These are phyloP conservation scores for Pelmatolapia mariae DNA, from an alignment of 2,113 vertebrate genomes.

Conservation along the genomic window DNA sequence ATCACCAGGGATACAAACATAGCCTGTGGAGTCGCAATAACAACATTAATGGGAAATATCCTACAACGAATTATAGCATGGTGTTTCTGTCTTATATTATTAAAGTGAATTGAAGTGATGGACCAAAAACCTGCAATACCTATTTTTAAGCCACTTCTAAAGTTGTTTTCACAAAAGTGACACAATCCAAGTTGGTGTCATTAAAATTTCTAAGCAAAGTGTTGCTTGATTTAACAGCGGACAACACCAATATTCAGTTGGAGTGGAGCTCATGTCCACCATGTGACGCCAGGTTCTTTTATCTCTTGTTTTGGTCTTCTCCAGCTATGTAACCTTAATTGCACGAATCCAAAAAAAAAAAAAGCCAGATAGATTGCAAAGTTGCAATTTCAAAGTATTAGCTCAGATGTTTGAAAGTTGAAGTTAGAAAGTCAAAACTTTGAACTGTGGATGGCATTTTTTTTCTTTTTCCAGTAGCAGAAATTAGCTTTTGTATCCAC, in stretches of 20 bases:
- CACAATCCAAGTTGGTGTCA: not conserved
- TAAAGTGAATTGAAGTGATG: not conserved
- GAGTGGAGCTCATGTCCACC: not conserved
- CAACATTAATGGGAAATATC: not conserved
- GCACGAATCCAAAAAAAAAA: not conserved
- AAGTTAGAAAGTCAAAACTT: not conserved
- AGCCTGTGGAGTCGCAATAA: not conserved
- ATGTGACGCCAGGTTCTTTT: not conserved
- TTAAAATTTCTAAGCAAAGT: not conserved
- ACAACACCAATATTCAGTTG: not conserved
- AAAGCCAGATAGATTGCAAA: not conserved
- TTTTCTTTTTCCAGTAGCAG: not conserved
- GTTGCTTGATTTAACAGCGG: not conserved
- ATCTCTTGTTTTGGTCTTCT: not conserved
- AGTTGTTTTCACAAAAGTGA: not conserved
- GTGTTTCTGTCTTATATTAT: not conserved
- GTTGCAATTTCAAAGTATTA: not conserved
- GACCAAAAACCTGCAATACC: not conserved
- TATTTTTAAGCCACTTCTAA: not conserved
- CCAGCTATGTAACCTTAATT: not conserved
- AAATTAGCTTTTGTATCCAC: not conserved
- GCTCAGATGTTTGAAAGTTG: not conserved
- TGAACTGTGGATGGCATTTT: not conserved
- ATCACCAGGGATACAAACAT: not conserved
- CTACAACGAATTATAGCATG: not conserved